Evolutionary conservation across 2,113 vertebrate genomes (phyloP), one percentile per base, ranked within the genome.

Genomic region (Neopipo cinnamomea): DNA sequence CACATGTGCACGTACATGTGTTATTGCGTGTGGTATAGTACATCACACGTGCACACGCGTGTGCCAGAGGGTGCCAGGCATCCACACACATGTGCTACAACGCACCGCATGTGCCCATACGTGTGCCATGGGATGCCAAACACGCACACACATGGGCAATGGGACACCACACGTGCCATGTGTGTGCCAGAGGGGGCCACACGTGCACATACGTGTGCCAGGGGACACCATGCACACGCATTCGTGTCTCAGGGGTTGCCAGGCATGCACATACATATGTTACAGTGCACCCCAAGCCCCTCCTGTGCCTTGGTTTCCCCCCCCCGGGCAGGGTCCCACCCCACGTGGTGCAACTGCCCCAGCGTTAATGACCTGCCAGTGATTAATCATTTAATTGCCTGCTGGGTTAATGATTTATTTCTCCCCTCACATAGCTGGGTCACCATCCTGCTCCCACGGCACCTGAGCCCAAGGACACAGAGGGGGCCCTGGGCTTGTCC

Each of bases 361-460:
- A 2, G 52, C 41, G 41, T 39, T 15, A 24, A 80, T 58, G 78
- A 78, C 42, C 49, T 21, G 37, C 49, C 0, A 41, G 61, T 30
- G 37, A 63, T 63, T 30, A 28, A 28, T 41, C 17, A 14, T 14
- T 63, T 41, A 41, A 84, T 79, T 82, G 71, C 41, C 42, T 42
- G 27, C 27, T 0, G 0, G 46, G 93, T 96, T 96, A 92, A 96
- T 95, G 7, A 93, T 92, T 96, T 14, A 42, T 59, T 37, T 67
- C 71, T 72, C 58, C 31, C 67, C 27, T 42, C 17, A 3, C 0
- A 2, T 56, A 95, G 88, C 78, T 14, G 1, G 14, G 39, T 37
- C 78, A 28, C 47, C 3, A 6, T 81, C 27, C 71, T 0, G 0
- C 33, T 35, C 79, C 0, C 62, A 8, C 52, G 0, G 84, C 2